Evolutionary conservation across 2,888 invertebrate genomes (phyloP), one percentile per base, ranked within the genome.

Genomic region (Parapristionchus giblindavisi): DNA sequence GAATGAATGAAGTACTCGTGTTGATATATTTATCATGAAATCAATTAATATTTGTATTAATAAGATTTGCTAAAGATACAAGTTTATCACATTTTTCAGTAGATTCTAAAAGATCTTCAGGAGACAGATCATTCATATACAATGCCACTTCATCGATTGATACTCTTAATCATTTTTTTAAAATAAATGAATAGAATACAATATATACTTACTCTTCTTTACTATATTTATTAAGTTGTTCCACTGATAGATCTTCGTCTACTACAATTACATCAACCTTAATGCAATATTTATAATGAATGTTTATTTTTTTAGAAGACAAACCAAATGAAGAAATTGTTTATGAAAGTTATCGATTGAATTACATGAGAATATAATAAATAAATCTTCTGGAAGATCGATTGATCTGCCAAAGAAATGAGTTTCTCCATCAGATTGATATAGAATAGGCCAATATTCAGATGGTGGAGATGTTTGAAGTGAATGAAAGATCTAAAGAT

Each of bases 231-330:
- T 60, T 24, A 8, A 60, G 5, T n/a, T 60, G 34, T 60, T 60
- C 60, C 60, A 60, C 6, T 34, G 17, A 24, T 5, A 24, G 34
- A 6, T 60, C 60, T 34, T 60, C 60, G n/a, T 60, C 60, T 17
- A 60, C 24, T 34, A 60, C 60, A n/a, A 60, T 6, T n/a, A 60
- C 60, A 34, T 60, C 60, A 17, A 32, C 8, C 60, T 60, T n/a
- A 29, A 60, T 8, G 11, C 1, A 32, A 34, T 6, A 54, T 8
- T n/a, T 54, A 24, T 54, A 54, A 14, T 54, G 54, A 54, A 54
- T 54, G n/a, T 6, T 24, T 48, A 11, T 48, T 11, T 48, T 48
- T 48, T 48, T 48, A 11, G 14, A 48, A 48, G 48, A 48, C 48
- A n/a, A 54, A 54, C 54, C 17, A 54, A 24, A 24, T 54, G 54